Conservation (phyloP, 2,888 invertebrate species). For the Netelia inedita region DNA sequence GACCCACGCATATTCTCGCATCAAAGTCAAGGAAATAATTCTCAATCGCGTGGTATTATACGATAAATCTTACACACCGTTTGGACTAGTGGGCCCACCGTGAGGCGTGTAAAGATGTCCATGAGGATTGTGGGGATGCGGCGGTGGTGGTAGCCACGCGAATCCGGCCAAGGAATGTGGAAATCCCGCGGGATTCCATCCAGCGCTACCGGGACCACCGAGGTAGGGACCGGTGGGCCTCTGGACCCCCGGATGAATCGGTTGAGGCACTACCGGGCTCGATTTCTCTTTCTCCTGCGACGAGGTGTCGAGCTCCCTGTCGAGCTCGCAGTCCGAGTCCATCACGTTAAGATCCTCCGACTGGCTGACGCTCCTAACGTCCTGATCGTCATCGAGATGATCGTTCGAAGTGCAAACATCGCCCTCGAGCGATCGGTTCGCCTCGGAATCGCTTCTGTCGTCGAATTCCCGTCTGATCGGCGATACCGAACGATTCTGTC, state of each 20-base stretch:
- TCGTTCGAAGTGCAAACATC: slow-evolving; percentile 80
- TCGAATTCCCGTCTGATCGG: slow-evolving; percentile 80
- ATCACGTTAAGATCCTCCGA: slow-evolving; percentile 84
- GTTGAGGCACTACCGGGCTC: slow-evolving; percentile 89
- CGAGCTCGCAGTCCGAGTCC: slow-evolving; percentile 82
- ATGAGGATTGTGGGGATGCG: slow-evolving; percentile 87
- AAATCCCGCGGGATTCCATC: slow-evolving; percentile 84
- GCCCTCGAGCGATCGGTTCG: slow-evolving; percentile 82
- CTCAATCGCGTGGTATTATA: slow-evolving; percentile 23
- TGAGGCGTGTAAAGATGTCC: slow-evolving; percentile 83
- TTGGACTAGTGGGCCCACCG: slow-evolving; percentile 83
- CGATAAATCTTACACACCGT: slow-evolving; percentile 77
- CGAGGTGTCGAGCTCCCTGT: slow-evolving; percentile 77
- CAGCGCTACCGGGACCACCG: slow-evolving; percentile 86
- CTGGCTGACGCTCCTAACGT: slow-evolving; percentile 81
- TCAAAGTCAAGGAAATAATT: slow-evolving; percentile 4
- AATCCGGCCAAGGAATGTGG: slow-evolving; percentile 87
- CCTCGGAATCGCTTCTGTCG: slow-evolving; percentile 82
- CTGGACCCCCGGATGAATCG: slow-evolving; percentile 88
- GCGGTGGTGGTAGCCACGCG: slow-evolving; percentile 89
- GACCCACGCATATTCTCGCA: background rate
- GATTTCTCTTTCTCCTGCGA: slow-evolving; percentile 82
- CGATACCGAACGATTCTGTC: slow-evolving; percentile 79
- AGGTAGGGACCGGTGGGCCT: slow-evolving; percentile 87
- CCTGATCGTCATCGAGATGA: slow-evolving; percentile 81